Evolutionary conservation across 2,113 vertebrate genomes (phyloP).

Genomic region (Alligator mississippiensis): DNA sequence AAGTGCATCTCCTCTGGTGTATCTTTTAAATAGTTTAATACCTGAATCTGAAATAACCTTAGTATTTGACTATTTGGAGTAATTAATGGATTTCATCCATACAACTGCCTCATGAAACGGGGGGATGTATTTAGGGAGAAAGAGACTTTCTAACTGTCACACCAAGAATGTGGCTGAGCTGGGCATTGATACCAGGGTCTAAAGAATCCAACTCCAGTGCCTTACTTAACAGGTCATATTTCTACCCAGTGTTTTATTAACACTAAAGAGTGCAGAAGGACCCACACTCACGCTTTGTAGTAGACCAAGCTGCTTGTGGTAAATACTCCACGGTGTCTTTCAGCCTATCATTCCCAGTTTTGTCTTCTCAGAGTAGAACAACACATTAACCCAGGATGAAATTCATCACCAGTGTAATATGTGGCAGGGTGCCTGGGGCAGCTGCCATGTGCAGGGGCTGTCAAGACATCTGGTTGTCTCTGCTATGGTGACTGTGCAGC

Average conservation of each 20-base stretch:
- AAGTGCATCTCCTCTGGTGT: background rate
- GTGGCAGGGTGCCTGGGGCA: background rate
- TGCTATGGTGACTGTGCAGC: too few species aligned
- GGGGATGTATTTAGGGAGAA: background rate
- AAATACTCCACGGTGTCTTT: background rate
- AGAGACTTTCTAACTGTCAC: background rate
- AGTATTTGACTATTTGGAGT: background rate
- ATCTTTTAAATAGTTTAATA: background rate
- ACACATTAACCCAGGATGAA: background rate
- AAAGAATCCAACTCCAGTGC: background rate
- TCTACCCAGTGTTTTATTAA: background rate
- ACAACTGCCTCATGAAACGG: background rate
- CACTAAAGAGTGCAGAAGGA: background rate
- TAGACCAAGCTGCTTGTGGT: background rate
- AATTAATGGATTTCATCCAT: background rate
- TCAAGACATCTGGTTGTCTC: too few species aligned
- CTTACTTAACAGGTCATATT: background rate
- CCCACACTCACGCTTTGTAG: background rate
- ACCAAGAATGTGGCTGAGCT: background rate
- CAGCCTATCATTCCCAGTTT: background rate
- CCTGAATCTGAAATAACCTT: background rate
- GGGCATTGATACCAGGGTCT: background rate
- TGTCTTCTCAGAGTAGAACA: background rate
- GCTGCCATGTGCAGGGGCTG: too few species aligned
- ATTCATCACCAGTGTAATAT: rapidly evolving